A percentile compares a stretch with the other conserved stretches of the same genome.
Conservation (phyloP, 1,140 invertebrate species). For the Leguminivora glycinivorella region DNA sequence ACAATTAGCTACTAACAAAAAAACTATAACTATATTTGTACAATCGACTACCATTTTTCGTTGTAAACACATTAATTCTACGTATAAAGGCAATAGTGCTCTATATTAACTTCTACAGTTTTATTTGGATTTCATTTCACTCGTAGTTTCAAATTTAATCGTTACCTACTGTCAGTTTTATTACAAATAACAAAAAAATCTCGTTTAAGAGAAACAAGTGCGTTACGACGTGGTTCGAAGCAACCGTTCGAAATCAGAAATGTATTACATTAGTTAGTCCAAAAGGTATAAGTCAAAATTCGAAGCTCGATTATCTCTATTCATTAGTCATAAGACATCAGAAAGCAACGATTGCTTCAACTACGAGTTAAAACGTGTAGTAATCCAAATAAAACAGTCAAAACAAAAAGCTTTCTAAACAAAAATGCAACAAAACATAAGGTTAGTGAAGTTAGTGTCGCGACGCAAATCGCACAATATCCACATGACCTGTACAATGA, state of each 20-base stretch:
- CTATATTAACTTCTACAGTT: constrained; percentile 34
- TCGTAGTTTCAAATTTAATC: constrained; percentile 1
- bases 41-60: constrained; percentile 73
- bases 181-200: background rate
- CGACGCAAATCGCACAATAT: constrained; percentile 77
- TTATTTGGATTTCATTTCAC: background rate
- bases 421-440: constrained; percentile 59
- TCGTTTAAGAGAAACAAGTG: background rate
- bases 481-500: constrained; percentile 77
- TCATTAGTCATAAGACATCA: background rate
- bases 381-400: constrained; percentile 17
- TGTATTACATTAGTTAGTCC: background rate
- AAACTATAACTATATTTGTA: constrained; percentile 18
- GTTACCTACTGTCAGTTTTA: background rate
- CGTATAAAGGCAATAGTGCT: constrained; percentile 46
- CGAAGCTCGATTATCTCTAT: constrained; percentile 2
- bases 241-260: background rate
- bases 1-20: constrained; percentile 37
- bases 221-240: background rate
- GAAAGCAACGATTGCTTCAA: background rate
- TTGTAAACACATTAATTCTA: constrained; percentile 66
- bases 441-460: constrained; percentile 54
- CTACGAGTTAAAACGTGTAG: background rate
- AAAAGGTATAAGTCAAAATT: background rate
- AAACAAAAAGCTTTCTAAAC: constrained; percentile 58